Evolutionary conservation across 2,888 invertebrate genomes (phyloP), one percentile per base, ranked within the genome.

Genomic region (Ecdyonurus torrentis): DNA sequence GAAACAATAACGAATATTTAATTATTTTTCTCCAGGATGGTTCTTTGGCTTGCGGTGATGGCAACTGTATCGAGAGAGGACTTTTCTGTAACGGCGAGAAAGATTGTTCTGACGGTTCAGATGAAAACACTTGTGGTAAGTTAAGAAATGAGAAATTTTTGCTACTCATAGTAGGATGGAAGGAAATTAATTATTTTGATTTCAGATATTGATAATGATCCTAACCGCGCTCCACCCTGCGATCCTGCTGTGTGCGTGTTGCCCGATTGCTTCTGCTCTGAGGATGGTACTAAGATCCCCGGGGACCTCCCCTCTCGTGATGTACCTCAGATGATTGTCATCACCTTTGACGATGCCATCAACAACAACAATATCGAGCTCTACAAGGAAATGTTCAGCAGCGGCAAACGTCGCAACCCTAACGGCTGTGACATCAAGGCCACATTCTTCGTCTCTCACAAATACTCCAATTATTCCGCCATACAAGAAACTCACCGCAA

Each of bases 311-410:
- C 89, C 18, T 74, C 84, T 66, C 88, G 84, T 76, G 90, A 91
- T 71, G 90, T 93, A 0, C 93, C 93, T 2, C 92, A 93, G 79
- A 93, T 93, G 93, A 86, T 94, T 72, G 92, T 91, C 64, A 88
- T 94, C 72, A 93, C 93, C 61, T 94, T 94, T 74, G 93, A 94
- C 72, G 93, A 93, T 71, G 93, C 93, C 71, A 91, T 94, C 76
- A 94, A 94, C 76, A 92, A 92, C 77, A 92, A 94, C 78, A 94
- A 94, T 77, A 93, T 93, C 73, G 92, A 91, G 70, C 78, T 94
- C 61, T 94, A 93, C 81, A 90, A 90, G 74, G 91, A 92, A 71
- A 91, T 94, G 67, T 93, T 94, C 78, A 59, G 52, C 19, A 52
- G 52, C 19, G 63, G 63, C n/a, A 87, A 89, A 70, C 84, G 93